A percentile compares a stretch with the other conserved stretches of the same genome.
Conservation (phyloP, 2,113 vertebrate genomes). For the Gavialis gangeticus region DNA sequence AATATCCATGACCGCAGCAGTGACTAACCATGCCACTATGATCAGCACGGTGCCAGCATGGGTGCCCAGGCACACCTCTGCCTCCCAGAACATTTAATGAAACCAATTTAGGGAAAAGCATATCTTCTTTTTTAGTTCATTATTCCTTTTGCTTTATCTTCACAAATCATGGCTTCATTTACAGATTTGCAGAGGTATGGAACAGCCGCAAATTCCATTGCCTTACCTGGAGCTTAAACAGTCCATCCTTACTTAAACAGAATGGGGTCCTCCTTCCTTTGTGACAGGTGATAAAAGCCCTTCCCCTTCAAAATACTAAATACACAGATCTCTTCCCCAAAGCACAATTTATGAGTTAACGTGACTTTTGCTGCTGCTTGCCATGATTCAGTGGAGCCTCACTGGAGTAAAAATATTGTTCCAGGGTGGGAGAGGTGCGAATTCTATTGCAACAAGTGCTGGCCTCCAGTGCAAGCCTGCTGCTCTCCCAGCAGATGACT, state of each 20-base stretch:
- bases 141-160: constrained; percentile 65
- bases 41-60: too few relatives aligned
- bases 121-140: constrained; percentile 54
- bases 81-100: constrained; percentile 55
- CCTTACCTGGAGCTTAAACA: constrained; percentile 39
- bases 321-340: neutral
- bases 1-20: too few relatives aligned
- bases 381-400: neutral
- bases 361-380: constrained; percentile 3
- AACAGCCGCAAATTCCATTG: constrained; percentile 37
- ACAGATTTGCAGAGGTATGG: constrained; percentile 68
- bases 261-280: constrained; percentile 19
- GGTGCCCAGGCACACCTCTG: neutral
- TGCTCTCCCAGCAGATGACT: accelerated
- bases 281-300: neutral
- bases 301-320: constrained; percentile 4
- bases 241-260: constrained; percentile 14
- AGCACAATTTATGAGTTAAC: constrained; percentile 7
- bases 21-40: too few relatives aligned
- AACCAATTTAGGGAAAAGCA: constrained; percentile 36
- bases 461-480: neutral
- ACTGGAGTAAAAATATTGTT: neutral
- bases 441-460: neutral
- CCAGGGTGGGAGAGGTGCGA: neutral
- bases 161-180: constrained; percentile 64